Evolutionary conservation across 2,888 invertebrate species (phyloP).

Genomic region (Tenthredo scrophulariae): DNA sequence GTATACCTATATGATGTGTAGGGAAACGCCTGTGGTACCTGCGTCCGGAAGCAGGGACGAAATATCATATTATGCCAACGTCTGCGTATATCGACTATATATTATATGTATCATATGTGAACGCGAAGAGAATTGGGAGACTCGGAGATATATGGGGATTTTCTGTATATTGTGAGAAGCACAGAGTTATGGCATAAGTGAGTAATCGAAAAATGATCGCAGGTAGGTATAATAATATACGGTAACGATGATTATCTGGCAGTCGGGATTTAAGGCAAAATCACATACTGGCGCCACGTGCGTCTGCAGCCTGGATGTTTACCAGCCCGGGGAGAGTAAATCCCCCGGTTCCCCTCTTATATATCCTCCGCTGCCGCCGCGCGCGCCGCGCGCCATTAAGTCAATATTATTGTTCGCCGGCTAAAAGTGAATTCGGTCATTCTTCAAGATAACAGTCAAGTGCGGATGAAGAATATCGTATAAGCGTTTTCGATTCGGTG

Average conservation of each 20-base stretch:
- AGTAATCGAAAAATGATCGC: neutral
- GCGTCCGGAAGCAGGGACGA: too few species aligned
- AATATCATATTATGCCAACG: neutral
- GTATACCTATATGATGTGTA: too few species aligned
- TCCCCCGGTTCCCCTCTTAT: slow-evolving; percentile 56
- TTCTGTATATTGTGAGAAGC: neutral
- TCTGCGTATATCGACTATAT: neutral
- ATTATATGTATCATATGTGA: neutral
- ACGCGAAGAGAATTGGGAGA: neutral
- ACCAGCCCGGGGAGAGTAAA: slow-evolving; percentile 69
- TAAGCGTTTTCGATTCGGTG: neutral
- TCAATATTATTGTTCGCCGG: slow-evolving; percentile 75
- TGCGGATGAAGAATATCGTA: neutral
- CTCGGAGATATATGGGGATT: neutral
- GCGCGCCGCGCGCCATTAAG: slow-evolving; percentile 68
- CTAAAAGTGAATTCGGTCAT: slow-evolving; percentile 69
- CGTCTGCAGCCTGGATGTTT: slow-evolving; percentile 70
- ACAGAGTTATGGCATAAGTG: neutral
- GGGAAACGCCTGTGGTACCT: too few species aligned
- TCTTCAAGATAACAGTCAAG: slow-evolving; percentile 47
- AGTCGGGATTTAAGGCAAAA: slow-evolving; percentile 36
- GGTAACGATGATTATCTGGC: neutral
- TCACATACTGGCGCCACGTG: slow-evolving; percentile 75
- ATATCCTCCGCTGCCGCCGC: neutral
- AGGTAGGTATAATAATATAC: neutral